Percentiles rank a stretch among this genome's conserved stretches.
phyloP scores from a whole-genome alignment of 2,888 invertebrate species.

The Serrognathus titanus region DNA sequence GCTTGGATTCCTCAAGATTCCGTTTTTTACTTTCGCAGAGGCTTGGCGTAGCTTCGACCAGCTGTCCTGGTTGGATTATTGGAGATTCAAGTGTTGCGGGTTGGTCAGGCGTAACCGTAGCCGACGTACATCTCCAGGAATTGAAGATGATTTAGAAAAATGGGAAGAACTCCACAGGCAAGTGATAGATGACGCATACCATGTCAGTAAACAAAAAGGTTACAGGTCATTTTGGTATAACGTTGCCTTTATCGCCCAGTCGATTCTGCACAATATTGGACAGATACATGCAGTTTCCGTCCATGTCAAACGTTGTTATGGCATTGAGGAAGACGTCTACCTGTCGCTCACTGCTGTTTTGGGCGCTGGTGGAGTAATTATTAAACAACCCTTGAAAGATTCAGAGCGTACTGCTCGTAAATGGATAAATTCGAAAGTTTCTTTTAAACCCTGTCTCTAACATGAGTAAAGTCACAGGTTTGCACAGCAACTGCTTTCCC shows the following conservation, averaged over 20 bases:
- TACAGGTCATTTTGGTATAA: conserved; percentile 89
- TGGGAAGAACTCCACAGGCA: conserved; percentile 77
- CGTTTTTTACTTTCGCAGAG: conserved; percentile 82
- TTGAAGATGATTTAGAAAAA: conserved; percentile 70
- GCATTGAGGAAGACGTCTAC: conserved; percentile 77
- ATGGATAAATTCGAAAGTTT: too few species aligned
- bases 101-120: conserved; percentile 91
- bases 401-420: conserved; percentile 58
- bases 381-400: conserved; percentile 68
- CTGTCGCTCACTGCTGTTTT: conserved; percentile 80
- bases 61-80: conserved; percentile 89
- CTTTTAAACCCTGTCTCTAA: too few species aligned
- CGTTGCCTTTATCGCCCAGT: conserved; percentile 52
- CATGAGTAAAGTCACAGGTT: too few species aligned
- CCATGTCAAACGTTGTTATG: conserved; percentile 60
- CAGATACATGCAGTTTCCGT: conserved; percentile 13
- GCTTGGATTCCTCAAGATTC: conserved; percentile 89
- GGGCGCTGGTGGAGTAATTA: conserved; percentile 68
- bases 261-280: conserved; percentile 8
- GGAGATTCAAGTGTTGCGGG: conserved; percentile 80
- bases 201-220: conserved; percentile 82
- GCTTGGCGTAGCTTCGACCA: conserved; percentile 75
- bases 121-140: conserved; percentile 79
- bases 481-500: too few species aligned
- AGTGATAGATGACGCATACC: conserved; percentile 83